These are phyloP conservation scores for Uromys caudimaculatus DNA, from an alignment of 2,797 vertebrate genomes.

Conservation along the genomic window DNA sequence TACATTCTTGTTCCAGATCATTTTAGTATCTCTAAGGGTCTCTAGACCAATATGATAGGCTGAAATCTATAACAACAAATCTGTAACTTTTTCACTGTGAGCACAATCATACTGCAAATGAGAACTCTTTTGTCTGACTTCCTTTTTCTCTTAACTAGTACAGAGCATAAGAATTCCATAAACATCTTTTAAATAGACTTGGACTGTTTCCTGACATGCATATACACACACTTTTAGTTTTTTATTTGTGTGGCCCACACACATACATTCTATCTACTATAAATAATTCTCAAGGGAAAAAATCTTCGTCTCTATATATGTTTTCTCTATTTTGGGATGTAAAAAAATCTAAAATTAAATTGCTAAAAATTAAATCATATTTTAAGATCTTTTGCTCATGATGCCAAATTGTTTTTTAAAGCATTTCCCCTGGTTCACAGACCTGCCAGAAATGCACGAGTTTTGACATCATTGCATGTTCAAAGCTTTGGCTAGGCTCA, in stretches of 20 bases:
- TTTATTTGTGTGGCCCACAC: background rate
- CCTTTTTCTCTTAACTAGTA: slow-evolving; percentile 26
- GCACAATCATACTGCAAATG: background rate
- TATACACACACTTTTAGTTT: background rate
- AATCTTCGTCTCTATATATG: background rate
- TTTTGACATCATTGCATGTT: background rate
- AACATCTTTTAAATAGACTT: slow-evolving; percentile 44
- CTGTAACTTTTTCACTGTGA: background rate
- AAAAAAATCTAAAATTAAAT: slow-evolving; percentile 64
- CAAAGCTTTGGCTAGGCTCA: background rate
- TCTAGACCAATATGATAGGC: background rate
- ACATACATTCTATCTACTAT: slow-evolving; percentile 7
- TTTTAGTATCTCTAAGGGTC: background rate
- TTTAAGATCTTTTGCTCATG: slow-evolving; percentile 53
- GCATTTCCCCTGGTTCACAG: background rate
- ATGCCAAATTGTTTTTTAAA: slow-evolving; percentile 66
- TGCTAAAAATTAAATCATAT: slow-evolving; percentile 74
- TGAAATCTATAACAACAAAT: background rate
- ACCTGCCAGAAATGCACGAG: background rate
- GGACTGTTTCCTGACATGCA: slow-evolving; percentile 27
- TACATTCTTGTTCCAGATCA: background rate
- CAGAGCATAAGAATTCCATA: slow-evolving; percentile 16
- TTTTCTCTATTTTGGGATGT: slow-evolving; percentile 59
- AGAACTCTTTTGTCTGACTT: background rate
- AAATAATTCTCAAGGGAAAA: slow-evolving; percentile 56